Base-by-base conservation (phyloP, 2,888 invertebrate genomes). In the Lypha dubia region DNA sequence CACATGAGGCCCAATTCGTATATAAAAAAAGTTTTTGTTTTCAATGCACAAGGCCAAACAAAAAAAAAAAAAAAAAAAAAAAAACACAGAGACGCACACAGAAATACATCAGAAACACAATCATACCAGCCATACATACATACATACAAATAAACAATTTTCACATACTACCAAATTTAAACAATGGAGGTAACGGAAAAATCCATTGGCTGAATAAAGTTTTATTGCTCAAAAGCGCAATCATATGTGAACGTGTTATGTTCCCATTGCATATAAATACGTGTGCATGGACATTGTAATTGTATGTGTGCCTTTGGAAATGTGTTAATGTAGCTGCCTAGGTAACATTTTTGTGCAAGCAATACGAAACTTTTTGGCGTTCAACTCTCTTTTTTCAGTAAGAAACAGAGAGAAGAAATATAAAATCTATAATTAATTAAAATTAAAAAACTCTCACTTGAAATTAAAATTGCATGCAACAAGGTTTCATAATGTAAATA, bases 181-280 rank as follows among this genome's bases (percentile, higher is more conserved):
- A 70, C 49, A 58, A 17, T 58, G 51, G 73, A 73, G 32, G 32
- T 49, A 77, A 73, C 51, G 80, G 80, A 84, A 77, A 76, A 71
- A 35, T 51, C 67, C n/a, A n/a, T n/a, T n/a, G n/a, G 74, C 41
- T 84, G 80, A 53, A 68, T 73, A 56, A 35, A 73, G 53, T 77
- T 84, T 80, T 80, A 84, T 80, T 49, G 80, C 76, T 32, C 41
- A 32, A 73, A 77, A 74, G 71, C 53, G 77, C 73, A 77, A 56
- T 84, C 77, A 80, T 63, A 68, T 84, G 84, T 63, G 53, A 81
- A 81, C 62, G 74, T 81, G 74, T 58, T 73, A 77, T 46, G 32
- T 35, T 70, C 17, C 49, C 63, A 76, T 56, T 68, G 49, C 41
- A n/a, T 22, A 56, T 70, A 74, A 44, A 73, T 24, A 3, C 9